Conservation (phyloP, 2,113 vertebrate genomes). For the Nothoprocta perdicaria region DNA sequence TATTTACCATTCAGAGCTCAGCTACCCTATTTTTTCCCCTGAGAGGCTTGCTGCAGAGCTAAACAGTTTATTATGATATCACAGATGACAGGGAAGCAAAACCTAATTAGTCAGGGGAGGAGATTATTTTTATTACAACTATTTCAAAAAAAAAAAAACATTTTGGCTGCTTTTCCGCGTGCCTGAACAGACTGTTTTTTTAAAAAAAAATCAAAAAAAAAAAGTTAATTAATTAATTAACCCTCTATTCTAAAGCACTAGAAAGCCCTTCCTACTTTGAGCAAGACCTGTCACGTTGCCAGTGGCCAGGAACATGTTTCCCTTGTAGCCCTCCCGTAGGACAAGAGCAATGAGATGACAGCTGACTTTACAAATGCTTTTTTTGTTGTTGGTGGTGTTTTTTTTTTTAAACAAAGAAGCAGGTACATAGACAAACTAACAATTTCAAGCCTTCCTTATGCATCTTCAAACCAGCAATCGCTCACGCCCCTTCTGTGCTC, state of each 20-base stretch:
- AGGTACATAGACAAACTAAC: background rate
- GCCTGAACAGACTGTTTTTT: background rate
- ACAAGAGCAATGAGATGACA: background rate
- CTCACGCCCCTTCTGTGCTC: background rate
- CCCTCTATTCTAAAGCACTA: background rate
- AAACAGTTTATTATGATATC: constrained; percentile 33
- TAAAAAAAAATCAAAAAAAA: background rate
- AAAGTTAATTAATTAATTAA: background rate
- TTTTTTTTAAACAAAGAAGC: background rate
- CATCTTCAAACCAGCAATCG: rapidly evolving
- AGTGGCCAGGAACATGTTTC: background rate
- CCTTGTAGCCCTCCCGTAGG: background rate
- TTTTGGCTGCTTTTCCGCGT: background rate
- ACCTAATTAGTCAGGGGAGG: constrained; percentile 8
- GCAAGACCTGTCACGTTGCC: background rate
- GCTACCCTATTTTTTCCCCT: background rate
- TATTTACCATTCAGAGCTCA: constrained; percentile 17
- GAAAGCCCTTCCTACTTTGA: background rate
- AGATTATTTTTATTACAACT: constrained; percentile 28
- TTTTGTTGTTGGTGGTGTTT: background rate
- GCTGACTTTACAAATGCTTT: background rate
- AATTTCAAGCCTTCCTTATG: background rate
- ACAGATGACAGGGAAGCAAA: constrained; percentile 39
- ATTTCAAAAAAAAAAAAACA: background rate
- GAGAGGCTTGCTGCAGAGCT: background rate